Evolutionary conservation across 2,113 vertebrate genomes (phyloP).

Genomic region (Dasypus novemcinctus): DNA sequence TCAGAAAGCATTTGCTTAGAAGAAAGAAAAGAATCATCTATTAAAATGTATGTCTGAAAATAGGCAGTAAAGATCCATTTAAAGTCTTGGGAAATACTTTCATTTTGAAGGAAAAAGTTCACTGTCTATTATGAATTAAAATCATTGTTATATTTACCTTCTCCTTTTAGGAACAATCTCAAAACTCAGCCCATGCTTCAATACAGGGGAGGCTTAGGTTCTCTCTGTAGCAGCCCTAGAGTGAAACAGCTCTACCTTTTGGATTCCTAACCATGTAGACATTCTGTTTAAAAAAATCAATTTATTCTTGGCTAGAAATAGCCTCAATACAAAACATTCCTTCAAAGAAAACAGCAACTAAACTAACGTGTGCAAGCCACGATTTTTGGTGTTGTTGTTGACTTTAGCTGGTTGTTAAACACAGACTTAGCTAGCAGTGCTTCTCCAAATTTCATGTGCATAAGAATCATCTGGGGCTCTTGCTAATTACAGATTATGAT

Average conservation of each 20-base stretch:
- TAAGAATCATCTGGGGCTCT: background rate
- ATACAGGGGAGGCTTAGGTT: constrained; percentile 83
- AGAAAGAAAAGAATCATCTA: background rate
- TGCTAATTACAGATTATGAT: background rate
- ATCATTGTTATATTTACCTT: constrained; percentile 44
- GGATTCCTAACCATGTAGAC: constrained; percentile 85
- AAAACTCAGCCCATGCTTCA: constrained; percentile 81
- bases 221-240: constrained; percentile 85
- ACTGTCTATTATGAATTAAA: background rate
- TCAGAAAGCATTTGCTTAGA: background rate
- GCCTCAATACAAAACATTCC: background rate
- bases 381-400: background rate
- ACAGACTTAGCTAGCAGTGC: background rate
- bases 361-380: background rate
- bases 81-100: constrained; percentile 15
- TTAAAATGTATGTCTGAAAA: background rate
- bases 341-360: background rate
- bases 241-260: constrained; percentile 86
- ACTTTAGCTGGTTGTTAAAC: background rate
- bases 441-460: background rate
- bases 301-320: constrained; percentile 19
- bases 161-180: constrained; percentile 82
- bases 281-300: constrained; percentile 73
- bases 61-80: background rate
- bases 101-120: background rate